Evolutionary conservation across 64 coral and sea anemone species (phyloP), one percentile per base, ranked within the genome.

Genomic region (Montipora cactus): DNA sequence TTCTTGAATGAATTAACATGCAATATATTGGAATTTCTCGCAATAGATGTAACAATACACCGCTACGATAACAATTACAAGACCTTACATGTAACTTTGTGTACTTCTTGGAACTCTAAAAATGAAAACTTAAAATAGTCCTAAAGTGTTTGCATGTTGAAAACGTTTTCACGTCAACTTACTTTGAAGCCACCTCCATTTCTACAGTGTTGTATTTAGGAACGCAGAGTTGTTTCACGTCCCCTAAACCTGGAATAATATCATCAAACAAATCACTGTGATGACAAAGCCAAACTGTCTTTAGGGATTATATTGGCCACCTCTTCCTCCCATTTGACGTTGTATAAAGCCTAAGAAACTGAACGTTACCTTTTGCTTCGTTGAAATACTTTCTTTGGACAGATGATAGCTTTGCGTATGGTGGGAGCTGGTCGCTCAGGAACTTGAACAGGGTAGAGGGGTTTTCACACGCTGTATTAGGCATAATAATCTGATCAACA

Each of bases 381-480:
- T 98, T 98, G 73, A 98, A 98, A 74, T 98, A 98, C 69, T 98
- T 96, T 74, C 97, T 87, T 78, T 98, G 97, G 19, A 98, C 92
- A 79, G 97, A 91, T 89, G 97, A 92, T 16, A 98, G 62, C 64
- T 93, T 98, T 47, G 94, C 67, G 25, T 95, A 89, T 5, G 93
- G 81, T 5, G 93, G 81, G 10, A 98, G 75, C 44, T 98, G 97
- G 28, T 98, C 94, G 1, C 78, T 93, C 12, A 98, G 78, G 69
- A 98, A 66, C 84, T 98, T 95, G 66, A 91, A 98, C 28, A 98
- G 52, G 16, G 95, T 95, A 75, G 92, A 95, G 3, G 93, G 93
- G 67, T 94, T 95, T 88, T 98, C 97, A 96, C 97, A 98, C 7
- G 97, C 97, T 22, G 97, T 98, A 75, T 96, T 96, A 79, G 97